Evolutionary conservation across 1,140 invertebrate species (phyloP).

Genomic region (Apolygus lucorum): DNA sequence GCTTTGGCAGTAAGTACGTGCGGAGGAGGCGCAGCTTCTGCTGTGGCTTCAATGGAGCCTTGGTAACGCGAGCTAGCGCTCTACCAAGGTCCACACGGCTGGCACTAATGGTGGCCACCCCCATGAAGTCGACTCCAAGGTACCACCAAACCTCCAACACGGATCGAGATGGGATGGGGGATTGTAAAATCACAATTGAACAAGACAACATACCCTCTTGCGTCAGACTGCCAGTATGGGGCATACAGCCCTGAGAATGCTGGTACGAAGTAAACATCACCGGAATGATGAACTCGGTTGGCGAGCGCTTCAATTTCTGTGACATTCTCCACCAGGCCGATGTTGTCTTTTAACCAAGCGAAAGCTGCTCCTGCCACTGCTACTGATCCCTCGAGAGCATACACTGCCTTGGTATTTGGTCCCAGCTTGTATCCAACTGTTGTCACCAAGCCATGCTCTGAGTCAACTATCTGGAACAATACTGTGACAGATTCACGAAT

Average conservation of each 20-base stretch:
- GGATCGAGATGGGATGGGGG: too few species aligned
- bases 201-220: constrained; percentile 81
- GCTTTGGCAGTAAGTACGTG: too few species aligned
- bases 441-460: constrained; percentile 80
- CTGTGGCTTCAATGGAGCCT: too few species aligned
- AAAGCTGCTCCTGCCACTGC: constrained; percentile 76
- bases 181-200: too few species aligned
- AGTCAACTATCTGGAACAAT: constrained; percentile 44
- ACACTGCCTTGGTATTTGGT: constrained; percentile 61
- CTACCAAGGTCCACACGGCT: too few species aligned
- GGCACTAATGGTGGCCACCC: too few species aligned
- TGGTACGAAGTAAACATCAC: constrained; percentile 88
- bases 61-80: too few species aligned
- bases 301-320: constrained; percentile 54
- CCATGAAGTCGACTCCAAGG: too few species aligned
- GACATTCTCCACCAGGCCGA: constrained; percentile 47
- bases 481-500: too few species aligned
- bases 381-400: constrained; percentile 89
- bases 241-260: constrained; percentile 90
- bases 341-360: constrained; percentile 55
- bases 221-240: constrained; percentile 88
- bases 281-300: constrained; percentile 50
- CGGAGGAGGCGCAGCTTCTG: too few species aligned
- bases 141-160: too few species aligned
- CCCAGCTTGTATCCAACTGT: constrained; percentile 91